Base-by-base conservation (phyloP, 2,113 vertebrate species). In the Hyla sarda region DNA sequence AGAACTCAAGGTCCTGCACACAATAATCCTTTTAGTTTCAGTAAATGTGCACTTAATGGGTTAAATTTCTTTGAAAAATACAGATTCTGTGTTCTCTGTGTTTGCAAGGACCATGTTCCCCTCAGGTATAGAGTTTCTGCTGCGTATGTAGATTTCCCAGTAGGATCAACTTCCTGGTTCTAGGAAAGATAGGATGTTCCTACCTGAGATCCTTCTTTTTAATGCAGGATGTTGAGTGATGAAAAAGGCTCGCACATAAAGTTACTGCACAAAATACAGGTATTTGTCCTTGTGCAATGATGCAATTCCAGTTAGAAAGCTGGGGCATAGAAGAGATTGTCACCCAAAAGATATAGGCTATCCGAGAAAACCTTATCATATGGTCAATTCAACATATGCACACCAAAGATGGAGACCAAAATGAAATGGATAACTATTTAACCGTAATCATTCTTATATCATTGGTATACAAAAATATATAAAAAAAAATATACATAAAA, bases 121-220 rank as follows among this genome's bases (percentile, higher is more conserved):
- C 78, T 65, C 28, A 56, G 74, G 41, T 62, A 11, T 85, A 78
- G 45, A 47, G 45, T 85, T 78, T 85, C 83, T 77, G 41, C 81
- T 32, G 28, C 5, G 45, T 28, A 71, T 48, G 47, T 62, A 81
- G 62, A 47, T 32, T 72, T 81, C 76, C 84, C 77, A 32, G 3
- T 72, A 65, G 65, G 50, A 67, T 65, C 5, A n/a, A 72, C 50
- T 86, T 86, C 62, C 76, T 79, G 84, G 17, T 81, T 81, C 47
- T 79, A 80, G 79, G 77, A 81, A 81, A 58, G 76, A 86, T 67
- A 65, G 74, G 73, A 62, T 85, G 60, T 85, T 14, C 65, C 28
- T 79, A 79, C 75, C 84, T 71, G 75, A 45, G 48, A 30, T 21
- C 30, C 16, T 47, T 71, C 65, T 69, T 13, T 72, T 28, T 67